Conservation (phyloP, 2,797 vertebrate species). For the Betta splendens region DNA sequence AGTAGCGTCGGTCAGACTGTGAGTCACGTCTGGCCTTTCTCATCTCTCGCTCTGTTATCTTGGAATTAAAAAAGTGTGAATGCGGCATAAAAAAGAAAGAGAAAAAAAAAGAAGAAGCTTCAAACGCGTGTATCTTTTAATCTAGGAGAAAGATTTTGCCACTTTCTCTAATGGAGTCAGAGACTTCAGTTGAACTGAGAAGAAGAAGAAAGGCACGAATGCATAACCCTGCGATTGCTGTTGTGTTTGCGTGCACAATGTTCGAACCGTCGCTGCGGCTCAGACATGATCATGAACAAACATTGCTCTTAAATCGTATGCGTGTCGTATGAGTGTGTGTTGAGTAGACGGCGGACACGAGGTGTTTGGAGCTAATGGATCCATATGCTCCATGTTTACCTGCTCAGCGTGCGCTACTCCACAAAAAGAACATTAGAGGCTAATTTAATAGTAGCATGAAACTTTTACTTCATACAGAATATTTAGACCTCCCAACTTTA, state of each 20-base stretch:
- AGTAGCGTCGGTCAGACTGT: conserved; percentile 32
- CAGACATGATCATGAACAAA: conserved; percentile 22
- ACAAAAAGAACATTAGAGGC: not conserved
- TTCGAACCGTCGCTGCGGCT: conserved; percentile 9
- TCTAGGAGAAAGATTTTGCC: conserved; percentile 8
- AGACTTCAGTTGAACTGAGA: conserved; percentile 15
- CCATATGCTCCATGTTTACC: too few relatives aligned
- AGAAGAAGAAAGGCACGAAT: not conserved
- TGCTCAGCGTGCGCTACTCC: too few relatives aligned
- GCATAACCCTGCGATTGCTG: conserved; percentile 11
- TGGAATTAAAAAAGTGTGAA: conserved; percentile 25
- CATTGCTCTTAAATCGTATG: too few relatives aligned
- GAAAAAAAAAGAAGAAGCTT: not conserved
- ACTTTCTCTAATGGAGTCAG: conserved; percentile 19
- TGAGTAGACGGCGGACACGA: too few relatives aligned
- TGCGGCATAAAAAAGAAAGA: not conserved
- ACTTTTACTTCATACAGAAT: not conserved
- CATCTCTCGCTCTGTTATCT: conserved; percentile 26
- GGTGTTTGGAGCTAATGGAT: too few relatives aligned
- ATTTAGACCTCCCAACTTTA: not conserved
- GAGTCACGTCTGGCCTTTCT: conserved; percentile 34
- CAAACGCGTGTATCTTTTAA: conserved; percentile 15
- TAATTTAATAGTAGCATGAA: not conserved
- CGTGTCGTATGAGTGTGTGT: too few relatives aligned
- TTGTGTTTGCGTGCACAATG: conserved; percentile 9